A percentile compares a stretch with the other conserved stretches of the same genome.
Evolutionary conservation across 1,140 invertebrate species (phyloP).

Genomic region (Arctopsyche grandis): DNA sequence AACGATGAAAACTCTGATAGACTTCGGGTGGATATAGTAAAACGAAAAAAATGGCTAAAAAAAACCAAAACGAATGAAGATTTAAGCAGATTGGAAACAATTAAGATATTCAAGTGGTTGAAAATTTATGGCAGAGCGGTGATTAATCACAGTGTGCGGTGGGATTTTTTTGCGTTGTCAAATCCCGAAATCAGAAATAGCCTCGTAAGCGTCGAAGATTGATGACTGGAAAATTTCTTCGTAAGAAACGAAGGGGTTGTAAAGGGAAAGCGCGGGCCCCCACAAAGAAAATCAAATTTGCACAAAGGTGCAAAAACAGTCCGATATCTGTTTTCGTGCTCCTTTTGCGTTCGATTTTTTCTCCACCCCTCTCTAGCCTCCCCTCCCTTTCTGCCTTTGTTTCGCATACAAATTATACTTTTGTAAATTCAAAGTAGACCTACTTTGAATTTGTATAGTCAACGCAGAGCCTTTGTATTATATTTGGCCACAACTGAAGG

Average conservation of each 20-base stretch:
- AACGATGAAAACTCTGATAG: background rate
- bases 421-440: background rate
- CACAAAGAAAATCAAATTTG: conserved; percentile 20
- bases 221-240: conserved; percentile 23
- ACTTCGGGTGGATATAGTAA: background rate
- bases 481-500: no score
- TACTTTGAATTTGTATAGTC: no score
- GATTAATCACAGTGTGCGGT: conserved; percentile 6
- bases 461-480: no score
- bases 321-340: background rate
- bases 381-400: background rate
- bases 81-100: conserved; percentile 9
- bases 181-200: conserved; percentile 16
- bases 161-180: background rate
- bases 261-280: background rate
- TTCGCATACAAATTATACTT: conserved; percentile 15
- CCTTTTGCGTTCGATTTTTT: conserved; percentile 3
- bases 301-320: conserved; percentile 13
- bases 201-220: conserved; percentile 21
- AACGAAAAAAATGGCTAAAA: background rate
- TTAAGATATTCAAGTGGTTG: conserved; percentile 27
- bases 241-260: conserved; percentile 24
- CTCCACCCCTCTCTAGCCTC: no score
- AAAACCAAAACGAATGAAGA: background rate
- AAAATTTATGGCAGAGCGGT: conserved; percentile 21